Percentiles rank a stretch among this genome's conserved stretches.
Evolutionary conservation across 2,888 invertebrate genomes (phyloP).

Genomic region (Dicyrtoma fusca): DNA sequence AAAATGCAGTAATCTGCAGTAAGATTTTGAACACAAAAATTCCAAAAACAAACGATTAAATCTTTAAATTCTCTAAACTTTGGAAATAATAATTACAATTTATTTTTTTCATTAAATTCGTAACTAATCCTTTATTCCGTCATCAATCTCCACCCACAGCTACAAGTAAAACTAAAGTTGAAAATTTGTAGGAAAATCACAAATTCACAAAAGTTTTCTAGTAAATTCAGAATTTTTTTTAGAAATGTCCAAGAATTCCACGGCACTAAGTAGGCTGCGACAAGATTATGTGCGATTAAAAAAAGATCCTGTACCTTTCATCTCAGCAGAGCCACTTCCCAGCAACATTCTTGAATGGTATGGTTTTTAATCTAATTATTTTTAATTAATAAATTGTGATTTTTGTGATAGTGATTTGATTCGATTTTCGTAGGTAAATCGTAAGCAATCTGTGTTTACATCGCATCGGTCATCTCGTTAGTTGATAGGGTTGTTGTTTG

Average conservation of each 20-base stretch:
- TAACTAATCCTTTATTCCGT: no score
- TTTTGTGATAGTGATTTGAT: slow-evolving; percentile 8
- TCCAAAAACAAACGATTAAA: no score
- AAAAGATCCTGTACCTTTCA: slow-evolving; percentile 95
- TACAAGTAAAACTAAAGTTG: no score
- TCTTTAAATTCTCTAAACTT: no score
- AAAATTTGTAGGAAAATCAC: no score
- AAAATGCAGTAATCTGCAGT: no score
- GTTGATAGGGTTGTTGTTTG: slow-evolving; percentile 37
- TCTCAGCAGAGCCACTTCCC: slow-evolving; percentile 91
- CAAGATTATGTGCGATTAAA: slow-evolving; percentile 95
- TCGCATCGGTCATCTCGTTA: background rate
- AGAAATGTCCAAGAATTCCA: slow-evolving; percentile 59
- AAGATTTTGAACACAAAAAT: no score
- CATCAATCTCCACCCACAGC: no score
- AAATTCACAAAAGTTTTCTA: no score
- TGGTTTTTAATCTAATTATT: slow-evolving; percentile 49
- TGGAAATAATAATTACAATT: no score
- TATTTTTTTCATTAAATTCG: no score
- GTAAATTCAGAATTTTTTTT: no score
- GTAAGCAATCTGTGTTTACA: background rate
- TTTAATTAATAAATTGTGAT: slow-evolving; percentile 26
- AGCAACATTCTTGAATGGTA: slow-evolving; percentile 97
- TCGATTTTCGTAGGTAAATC: background rate
- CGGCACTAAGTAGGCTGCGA: slow-evolving; percentile 82